Percentiles rank a stretch among this genome's conserved stretches.
phyloP scores from a whole-genome alignment of 2,113 vertebrate genomes.

The Sapayoa aenigma region DNA sequence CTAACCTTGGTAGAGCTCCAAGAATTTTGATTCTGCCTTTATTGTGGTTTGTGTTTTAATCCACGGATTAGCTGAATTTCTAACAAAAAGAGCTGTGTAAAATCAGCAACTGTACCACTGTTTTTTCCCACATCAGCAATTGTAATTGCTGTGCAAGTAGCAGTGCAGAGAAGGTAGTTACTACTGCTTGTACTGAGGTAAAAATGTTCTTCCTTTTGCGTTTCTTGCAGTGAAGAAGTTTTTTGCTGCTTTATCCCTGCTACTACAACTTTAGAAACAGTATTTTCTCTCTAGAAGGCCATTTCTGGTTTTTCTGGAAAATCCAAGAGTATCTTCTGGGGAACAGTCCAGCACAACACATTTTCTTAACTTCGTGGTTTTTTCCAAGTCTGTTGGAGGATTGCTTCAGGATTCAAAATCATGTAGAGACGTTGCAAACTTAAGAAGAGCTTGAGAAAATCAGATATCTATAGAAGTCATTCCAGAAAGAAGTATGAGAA shows the following conservation, averaged over 20 bases:
- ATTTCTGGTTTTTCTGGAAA: background rate
- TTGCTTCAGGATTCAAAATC: background rate
- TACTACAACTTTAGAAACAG: background rate
- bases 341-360: background rate
- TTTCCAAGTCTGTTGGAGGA: background rate
- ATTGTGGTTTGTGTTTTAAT: background rate
- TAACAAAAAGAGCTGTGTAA: background rate
- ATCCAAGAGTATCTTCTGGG: background rate
- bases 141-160: background rate
- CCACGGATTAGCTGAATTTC: slow-evolving; percentile 3
- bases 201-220: background rate
- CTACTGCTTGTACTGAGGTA: background rate
- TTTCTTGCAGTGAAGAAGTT: background rate
- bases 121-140: background rate
- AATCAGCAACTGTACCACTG: background rate
- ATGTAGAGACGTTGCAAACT: background rate
- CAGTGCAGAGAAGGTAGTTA: background rate
- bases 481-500: background rate
- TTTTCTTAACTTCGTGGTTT: background rate
- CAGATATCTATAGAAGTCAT: background rate
- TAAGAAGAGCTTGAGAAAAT: background rate
- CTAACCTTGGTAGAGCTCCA: background rate
- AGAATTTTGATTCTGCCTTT: background rate
- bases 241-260: background rate
- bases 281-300: background rate